These are phyloP conservation scores for Thryonomys swinderianus DNA, from an alignment of 2,113 vertebrate genomes.

Conservation along the genomic window DNA sequence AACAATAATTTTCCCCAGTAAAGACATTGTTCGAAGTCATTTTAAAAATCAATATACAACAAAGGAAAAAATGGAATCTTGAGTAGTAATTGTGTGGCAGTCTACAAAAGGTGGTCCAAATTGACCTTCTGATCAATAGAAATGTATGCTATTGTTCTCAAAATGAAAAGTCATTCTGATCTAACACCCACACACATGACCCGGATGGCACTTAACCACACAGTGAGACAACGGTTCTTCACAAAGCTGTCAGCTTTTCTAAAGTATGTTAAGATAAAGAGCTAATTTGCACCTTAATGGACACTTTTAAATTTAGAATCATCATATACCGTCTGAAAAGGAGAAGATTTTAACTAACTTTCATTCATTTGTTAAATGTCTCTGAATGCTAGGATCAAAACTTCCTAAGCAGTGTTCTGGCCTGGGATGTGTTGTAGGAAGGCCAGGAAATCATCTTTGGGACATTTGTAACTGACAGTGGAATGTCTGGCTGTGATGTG, in stretches of 20 bases:
- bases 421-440: neutral
- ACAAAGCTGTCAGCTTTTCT: conserved; percentile 37
- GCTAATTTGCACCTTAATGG: neutral
- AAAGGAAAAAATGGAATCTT: neutral
- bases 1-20: neutral
- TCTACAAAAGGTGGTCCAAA: neutral
- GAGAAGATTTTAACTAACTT: conserved; percentile 51
- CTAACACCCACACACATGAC: neutral
- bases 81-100: neutral
- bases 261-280: conserved; percentile 59
- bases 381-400: conserved; percentile 52
- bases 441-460: neutral
- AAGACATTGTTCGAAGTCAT: neutral
- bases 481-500: neutral
- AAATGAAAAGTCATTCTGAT: conserved; percentile 34
- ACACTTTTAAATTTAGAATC: conserved; percentile 58
- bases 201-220: conserved; percentile 31
- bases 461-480: neutral
- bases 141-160: neutral
- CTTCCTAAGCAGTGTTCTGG: neutral
- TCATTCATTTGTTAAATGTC: conserved; percentile 65
- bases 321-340: conserved; percentile 38
- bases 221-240: neutral
- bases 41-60: neutral
- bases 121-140: neutral